Conservation (phyloP, 2,797 vertebrate genomes). For the Ptychadena robeensis region DNA sequence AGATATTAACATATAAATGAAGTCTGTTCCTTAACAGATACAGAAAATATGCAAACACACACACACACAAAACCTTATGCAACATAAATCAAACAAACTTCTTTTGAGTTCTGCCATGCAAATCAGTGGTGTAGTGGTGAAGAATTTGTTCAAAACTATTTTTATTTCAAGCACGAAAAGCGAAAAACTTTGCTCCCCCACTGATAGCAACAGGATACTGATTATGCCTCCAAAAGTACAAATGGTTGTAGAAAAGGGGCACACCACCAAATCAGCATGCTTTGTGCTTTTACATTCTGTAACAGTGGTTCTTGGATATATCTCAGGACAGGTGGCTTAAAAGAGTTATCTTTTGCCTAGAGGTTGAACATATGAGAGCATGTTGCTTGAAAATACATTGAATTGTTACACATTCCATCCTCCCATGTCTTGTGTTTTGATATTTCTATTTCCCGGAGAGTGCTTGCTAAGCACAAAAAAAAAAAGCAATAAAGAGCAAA, state of each 20-base stretch:
- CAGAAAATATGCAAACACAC: conserved; percentile 82
- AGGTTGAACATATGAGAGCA: conserved; percentile 61
- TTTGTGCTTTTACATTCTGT: conserved; percentile 69
- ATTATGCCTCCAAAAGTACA: conserved; percentile 86
- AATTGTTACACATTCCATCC: background rate
- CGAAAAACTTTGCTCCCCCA: conserved; percentile 80
- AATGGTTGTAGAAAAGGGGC: conserved; percentile 81
- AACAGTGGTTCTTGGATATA: conserved; percentile 63
- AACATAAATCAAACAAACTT: conserved; percentile 66
- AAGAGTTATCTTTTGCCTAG: conserved; percentile 65
- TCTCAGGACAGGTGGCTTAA: conserved; percentile 63
- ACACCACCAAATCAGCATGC: conserved; percentile 72
- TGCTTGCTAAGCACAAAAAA: background rate
- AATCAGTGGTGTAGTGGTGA: conserved; percentile 68
- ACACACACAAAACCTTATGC: conserved; percentile 64
- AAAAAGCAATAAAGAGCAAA: background rate
- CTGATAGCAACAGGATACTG: conserved; percentile 88
- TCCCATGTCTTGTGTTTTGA: background rate
- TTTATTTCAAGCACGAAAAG: conserved; percentile 77
- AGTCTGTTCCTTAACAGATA: conserved; percentile 78
- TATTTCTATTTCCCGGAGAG: background rate
- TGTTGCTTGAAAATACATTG: conserved; percentile 16
- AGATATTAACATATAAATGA: conserved; percentile 87
- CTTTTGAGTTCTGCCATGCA: conserved; percentile 72
- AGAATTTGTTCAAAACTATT: conserved; percentile 76